Evolutionary conservation across 2,797 vertebrate genomes (phyloP).

Genomic region (Dipus sagitta): DNA sequence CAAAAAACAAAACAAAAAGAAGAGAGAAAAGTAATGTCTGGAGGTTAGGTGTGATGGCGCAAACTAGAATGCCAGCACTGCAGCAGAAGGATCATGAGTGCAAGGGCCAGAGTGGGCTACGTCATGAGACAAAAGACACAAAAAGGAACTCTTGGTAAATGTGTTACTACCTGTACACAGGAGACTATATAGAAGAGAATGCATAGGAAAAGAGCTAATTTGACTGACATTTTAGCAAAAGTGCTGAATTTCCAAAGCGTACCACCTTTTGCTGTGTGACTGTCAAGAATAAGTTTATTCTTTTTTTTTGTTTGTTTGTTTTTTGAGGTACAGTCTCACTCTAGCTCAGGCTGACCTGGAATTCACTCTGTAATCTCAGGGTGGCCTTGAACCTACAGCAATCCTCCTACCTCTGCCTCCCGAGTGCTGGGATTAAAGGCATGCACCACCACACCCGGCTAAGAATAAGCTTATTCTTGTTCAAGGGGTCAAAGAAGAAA

Average conservation of each 20-base stretch:
- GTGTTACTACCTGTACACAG: neutral
- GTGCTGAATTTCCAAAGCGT: neutral
- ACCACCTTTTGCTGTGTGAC: neutral
- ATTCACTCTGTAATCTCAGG: too few species aligned
- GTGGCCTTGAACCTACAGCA: too few species aligned
- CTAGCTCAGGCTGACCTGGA: too few species aligned
- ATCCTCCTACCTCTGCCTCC: too few species aligned
- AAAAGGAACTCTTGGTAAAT: neutral
- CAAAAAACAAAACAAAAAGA: too few species aligned
- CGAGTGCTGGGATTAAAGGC: too few species aligned
- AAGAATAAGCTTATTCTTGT: neutral
- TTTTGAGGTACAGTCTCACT: too few species aligned
- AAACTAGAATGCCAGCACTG: too few species aligned
- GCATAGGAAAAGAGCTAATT: neutral
- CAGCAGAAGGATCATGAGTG: neutral
- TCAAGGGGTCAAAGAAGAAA: slow-evolving; percentile 47
- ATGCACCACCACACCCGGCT: too few species aligned
- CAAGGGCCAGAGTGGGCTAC: neutral
- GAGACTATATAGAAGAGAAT: neutral
- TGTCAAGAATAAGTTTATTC: neutral
- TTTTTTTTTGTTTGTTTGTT: neutral
- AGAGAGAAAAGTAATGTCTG: neutral
- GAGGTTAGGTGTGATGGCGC: too few species aligned
- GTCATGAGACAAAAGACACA: neutral
- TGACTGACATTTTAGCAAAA: neutral